Conservation (phyloP, 2,888 invertebrate species). For the Magallana nippona region DNA sequence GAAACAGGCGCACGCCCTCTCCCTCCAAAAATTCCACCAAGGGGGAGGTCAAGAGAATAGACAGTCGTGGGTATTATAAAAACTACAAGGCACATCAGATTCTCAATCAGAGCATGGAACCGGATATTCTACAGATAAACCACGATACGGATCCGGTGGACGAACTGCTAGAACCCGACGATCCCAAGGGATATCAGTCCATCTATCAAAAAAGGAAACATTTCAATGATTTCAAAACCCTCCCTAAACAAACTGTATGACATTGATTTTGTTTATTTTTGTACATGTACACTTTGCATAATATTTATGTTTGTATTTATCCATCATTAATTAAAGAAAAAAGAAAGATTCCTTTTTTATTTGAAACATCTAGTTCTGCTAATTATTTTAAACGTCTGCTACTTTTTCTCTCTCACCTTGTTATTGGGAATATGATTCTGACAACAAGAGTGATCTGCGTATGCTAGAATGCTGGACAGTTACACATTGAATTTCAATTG, state of each 20-base stretch:
- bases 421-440: too few relatives aligned
- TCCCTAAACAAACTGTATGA: conserved; percentile 27
- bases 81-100: conserved; percentile 30
- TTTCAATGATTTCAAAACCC: conserved; percentile 24
- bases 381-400: too few relatives aligned
- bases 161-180: conserved; percentile 22
- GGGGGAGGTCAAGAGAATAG: conserved; percentile 15
- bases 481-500: too few relatives aligned
- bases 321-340: too few relatives aligned
- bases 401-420: too few relatives aligned
- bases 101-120: conserved; percentile 18
- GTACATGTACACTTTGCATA: too few relatives aligned
- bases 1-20: background rate
- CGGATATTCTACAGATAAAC: conserved; percentile 38
- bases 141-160: conserved; percentile 29
- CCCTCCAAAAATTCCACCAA: background rate
- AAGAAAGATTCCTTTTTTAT: too few relatives aligned
- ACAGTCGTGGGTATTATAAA: conserved; percentile 29
- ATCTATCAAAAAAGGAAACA: conserved; percentile 26
- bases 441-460: too few relatives aligned
- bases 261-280: background rate
- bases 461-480: too few relatives aligned
- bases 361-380: too few relatives aligned
- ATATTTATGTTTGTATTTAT: too few relatives aligned
- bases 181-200: conserved; percentile 1